Evolutionary conservation across 2,797 vertebrate species (phyloP).

Genomic region (Scolopax rusticola): DNA sequence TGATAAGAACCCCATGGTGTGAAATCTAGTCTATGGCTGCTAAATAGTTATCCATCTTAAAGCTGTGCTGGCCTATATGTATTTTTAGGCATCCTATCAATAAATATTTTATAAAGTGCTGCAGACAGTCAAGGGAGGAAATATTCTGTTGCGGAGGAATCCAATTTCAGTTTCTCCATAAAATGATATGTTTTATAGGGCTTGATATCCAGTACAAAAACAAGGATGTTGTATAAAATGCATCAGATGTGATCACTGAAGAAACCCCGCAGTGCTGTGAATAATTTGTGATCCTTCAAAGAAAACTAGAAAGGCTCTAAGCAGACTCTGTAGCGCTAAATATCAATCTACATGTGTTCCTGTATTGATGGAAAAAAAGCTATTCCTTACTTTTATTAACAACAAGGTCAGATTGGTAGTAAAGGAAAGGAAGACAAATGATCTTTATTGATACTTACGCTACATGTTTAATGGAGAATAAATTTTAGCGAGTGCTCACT

Average conservation of each 20-base stretch:
- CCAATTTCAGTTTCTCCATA: constrained; percentile 47
- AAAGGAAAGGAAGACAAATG: constrained; percentile 33
- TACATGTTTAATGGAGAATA: constrained; percentile 44
- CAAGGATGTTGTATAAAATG: constrained; percentile 52
- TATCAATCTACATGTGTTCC: constrained; percentile 39
- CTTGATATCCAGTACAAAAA: constrained; percentile 51
- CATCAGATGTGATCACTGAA: constrained; percentile 52
- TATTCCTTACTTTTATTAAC: constrained; percentile 44
- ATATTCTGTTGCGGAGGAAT: constrained; percentile 56
- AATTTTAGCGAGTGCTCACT: neutral
- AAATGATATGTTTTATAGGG: constrained; percentile 46
- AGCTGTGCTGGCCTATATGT: constrained; percentile 31
- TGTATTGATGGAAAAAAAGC: constrained; percentile 10
- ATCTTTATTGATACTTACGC: constrained; percentile 40
- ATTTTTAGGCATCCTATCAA: constrained; percentile 69
- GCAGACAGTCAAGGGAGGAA: constrained; percentile 43
- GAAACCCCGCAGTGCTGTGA: neutral
- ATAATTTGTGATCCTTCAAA: constrained; percentile 63
- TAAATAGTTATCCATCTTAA: constrained; percentile 61
- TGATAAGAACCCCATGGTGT: constrained; percentile 54
- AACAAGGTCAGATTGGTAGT: neutral
- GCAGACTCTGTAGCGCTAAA: neutral
- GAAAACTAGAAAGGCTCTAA: constrained; percentile 5
- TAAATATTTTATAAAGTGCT: constrained; percentile 73
- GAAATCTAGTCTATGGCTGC: constrained; percentile 47